A percentile compares a stretch with the other conserved stretches of the same genome.
phyloP scores from a whole-genome alignment of 2,888 invertebrate species.

The Tetranychus piercei region DNA sequence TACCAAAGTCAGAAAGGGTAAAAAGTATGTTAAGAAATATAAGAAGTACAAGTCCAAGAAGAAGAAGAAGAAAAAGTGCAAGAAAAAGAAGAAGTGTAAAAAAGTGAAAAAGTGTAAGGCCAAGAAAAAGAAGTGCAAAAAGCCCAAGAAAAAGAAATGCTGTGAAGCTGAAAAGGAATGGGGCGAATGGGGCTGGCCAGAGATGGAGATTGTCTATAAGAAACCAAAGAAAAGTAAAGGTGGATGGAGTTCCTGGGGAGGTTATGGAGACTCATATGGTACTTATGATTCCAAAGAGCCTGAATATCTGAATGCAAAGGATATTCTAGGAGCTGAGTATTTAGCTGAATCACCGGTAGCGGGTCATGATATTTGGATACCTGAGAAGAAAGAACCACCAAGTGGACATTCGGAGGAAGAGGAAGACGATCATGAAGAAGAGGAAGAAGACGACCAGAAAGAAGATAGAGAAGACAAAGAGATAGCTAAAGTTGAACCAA shows the following conservation, averaged over 20 bases:
- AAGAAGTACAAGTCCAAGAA: background rate
- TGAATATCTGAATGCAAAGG: background rate
- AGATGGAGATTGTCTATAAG: background rate
- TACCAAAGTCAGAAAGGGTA: background rate
- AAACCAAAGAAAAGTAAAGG: background rate
- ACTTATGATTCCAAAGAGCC: background rate
- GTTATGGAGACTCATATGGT: background rate
- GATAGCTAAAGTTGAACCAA: background rate
- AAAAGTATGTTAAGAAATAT: background rate
- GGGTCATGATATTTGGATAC: background rate
- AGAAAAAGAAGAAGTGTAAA: background rate
- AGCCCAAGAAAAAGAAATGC: background rate
- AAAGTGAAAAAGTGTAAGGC: background rate
- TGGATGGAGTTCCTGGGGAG: background rate
- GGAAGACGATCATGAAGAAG: background rate
- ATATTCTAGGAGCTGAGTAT: background rate
- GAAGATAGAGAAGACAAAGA: slow-evolving; percentile 7
- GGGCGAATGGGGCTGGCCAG: background rate
- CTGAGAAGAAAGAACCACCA: background rate
- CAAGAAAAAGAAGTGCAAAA: background rate
- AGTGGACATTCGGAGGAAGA: background rate
- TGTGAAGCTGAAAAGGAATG: background rate
- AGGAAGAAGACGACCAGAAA: slow-evolving; percentile 3
- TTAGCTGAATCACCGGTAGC: background rate
- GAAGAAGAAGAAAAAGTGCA: background rate